Evolutionary conservation across 2,797 vertebrate genomes (phyloP).

Genomic region (Netta rufina): DNA sequence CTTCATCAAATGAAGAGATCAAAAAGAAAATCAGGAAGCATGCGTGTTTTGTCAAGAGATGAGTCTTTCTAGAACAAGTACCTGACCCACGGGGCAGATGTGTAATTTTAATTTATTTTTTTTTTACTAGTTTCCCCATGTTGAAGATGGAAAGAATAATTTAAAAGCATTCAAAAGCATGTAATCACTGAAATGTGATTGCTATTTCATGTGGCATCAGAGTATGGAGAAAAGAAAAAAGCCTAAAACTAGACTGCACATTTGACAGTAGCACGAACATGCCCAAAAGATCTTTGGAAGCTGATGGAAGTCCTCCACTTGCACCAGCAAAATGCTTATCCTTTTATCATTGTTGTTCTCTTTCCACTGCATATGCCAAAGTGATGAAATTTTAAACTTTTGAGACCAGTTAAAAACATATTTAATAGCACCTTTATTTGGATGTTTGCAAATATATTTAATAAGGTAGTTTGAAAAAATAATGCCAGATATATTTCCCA

Average conservation of each 20-base stretch:
- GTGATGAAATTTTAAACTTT: background rate
- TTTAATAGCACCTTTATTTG: constrained; percentile 22
- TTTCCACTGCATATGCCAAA: background rate
- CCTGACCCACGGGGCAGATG: background rate
- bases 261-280: background rate
- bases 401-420: background rate
- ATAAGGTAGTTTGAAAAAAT: constrained; percentile 28
- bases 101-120: background rate
- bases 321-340: background rate
- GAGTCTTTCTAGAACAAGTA: background rate
- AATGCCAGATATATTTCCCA: constrained; percentile 48
- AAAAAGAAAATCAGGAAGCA: background rate
- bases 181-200: background rate
- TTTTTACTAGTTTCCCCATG: background rate
- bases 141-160: background rate
- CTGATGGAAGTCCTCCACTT: background rate
- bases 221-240: background rate
- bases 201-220: background rate
- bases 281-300: background rate
- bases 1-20: background rate
- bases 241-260: background rate
- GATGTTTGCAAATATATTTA: constrained; percentile 59
- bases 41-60: background rate
- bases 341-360: background rate
- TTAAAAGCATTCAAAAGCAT: background rate